Base-by-base conservation (phyloP, 2,888 invertebrate genomes). In the Amblyjoppa fuscipennis region DNA sequence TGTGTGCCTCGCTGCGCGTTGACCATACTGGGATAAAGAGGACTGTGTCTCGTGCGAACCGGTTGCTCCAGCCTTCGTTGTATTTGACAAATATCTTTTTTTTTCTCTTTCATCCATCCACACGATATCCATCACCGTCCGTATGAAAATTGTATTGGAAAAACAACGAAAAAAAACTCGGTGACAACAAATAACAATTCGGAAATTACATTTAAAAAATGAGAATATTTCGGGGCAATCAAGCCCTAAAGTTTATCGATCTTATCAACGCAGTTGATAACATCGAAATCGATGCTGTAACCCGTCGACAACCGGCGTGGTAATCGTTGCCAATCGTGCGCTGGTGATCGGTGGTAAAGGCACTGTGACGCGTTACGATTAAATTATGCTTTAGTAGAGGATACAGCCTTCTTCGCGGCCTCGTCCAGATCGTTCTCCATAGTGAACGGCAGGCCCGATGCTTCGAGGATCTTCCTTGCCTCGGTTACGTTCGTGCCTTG, bases 391-490 rank as follows among this genome's bases (percentile, higher is more conserved):
- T 89, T 90, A 20, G 90, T 88, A 20, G 90, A 89, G 28, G 53
- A 75, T 7, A 99, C 99, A 70, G 98, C 99, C 93, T 97, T 97
- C 92, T 96, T 96, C 0, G 99, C 99, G 16, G 99, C 99, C 93
- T 98, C 98, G 90, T 99, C 99, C 83, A 99, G 96, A 94, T 98
- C 96, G 86, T 95, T 95, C 7, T 99, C 98, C 41, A 98, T 97
- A 79, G 96, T 95, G 87, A 99, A 97, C 31, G 97, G 96, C 73
- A 99, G 95, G 6, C 97, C 97, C 64, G 99, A 99, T 74, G 97
- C 96, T 84, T 96, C 95, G 25, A 99, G 96, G 88, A 99, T 96
- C 91, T 96, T 95, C 91, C 97, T 97, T 0, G 99, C 99, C 91
- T 96, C 96, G 0, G 94, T 94, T 0, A 98, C 98, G 94, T 99